Conservation (phyloP, 2,888 invertebrate genomes). For the Platycheirus rosarum region DNA sequence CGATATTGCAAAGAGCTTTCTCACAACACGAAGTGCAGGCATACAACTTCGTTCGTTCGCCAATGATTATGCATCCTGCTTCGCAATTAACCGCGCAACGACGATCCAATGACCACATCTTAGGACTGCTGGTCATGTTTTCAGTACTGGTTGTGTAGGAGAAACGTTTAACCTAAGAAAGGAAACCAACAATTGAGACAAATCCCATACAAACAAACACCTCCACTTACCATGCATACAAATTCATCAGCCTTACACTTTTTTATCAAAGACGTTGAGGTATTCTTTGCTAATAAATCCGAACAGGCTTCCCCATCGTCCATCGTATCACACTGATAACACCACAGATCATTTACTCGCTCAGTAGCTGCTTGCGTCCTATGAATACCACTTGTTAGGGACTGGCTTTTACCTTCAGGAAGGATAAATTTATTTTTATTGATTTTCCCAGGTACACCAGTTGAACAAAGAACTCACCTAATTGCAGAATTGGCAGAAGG, state of each 20-base stretch:
- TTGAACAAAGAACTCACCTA: slow-evolving; percentile 49
- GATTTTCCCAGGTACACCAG: slow-evolving; percentile 57
- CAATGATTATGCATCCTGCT: slow-evolving; percentile 94
- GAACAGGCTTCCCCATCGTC: slow-evolving; percentile 89
- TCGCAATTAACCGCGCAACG: slow-evolving; percentile 93
- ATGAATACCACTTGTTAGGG: slow-evolving; percentile 86
- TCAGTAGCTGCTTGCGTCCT: slow-evolving; percentile 91
- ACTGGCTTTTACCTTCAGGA: slow-evolving; percentile 56
- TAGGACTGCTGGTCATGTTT: slow-evolving; percentile 89
- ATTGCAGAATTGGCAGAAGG: slow-evolving; percentile 53
- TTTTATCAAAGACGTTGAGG: slow-evolving; percentile 85
- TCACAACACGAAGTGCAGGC: slow-evolving; percentile 94
- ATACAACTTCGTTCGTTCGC: slow-evolving; percentile 93
- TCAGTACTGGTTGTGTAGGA: slow-evolving; percentile 93
- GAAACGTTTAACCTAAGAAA: slow-evolving; percentile 87
- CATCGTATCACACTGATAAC: slow-evolving; percentile 91
- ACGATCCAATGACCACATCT: slow-evolving; percentile 92
- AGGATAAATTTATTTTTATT: slow-evolving; percentile 30
- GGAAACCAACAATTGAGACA: not conserved
- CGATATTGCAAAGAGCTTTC: slow-evolving; percentile 90
- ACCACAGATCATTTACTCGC: slow-evolving; percentile 90
- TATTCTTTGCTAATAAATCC: slow-evolving; percentile 84
- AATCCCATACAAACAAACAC: not conserved
- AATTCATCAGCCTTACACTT: slow-evolving; percentile 90
- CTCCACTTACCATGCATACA: slow-evolving; percentile 88